Evolutionary conservation across 2,113 vertebrate species (phyloP), one percentile per base, ranked within the genome.

Genomic region (Todiramphus chloris): DNA sequence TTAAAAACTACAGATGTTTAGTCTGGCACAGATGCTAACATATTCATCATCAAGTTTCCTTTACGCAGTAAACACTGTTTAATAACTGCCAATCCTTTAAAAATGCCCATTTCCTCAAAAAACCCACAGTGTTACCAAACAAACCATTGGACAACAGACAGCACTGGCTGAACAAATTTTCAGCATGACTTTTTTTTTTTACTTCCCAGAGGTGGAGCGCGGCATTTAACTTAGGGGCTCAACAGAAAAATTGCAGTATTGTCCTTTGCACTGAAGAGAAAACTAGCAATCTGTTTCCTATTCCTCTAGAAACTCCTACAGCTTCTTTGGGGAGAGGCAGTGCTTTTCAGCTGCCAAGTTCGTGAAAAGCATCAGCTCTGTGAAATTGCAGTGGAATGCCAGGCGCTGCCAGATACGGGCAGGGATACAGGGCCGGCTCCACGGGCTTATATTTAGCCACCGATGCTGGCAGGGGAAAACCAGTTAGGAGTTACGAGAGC

Each of bases 1-100:
- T 83, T 89, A 87, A 94, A 94, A 94, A 35, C 74, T 94, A 60
- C 83, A 92, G 94, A 93, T 97, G 90, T 96, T 97, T 91, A 33
- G 80, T 91, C 94, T 96, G 94, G 89, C 90, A 90, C 58, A 92
- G 94, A 90, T 81, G 83, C 83, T 82, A 66, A 78, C 6, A 1
- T 82, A 90, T 84, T 69, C 70, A 50, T 90, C 66, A 0, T 50
- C 41, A 92, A 94, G 66, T 73, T 97, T 94, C 87, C 62, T 9
- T 73, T 93, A 58, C 20, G 5, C 77, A 79, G 77, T 92, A 87
- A 91, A 74, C 46, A 44, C 28, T 94, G 81, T 82, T 93, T 91
- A 93, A 92, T 88, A 91, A 69, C 89, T 92, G 73, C 50, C 91
- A 92, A 62, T 79, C 70, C 48, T 91, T 84, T 72, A 91, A 92